These are phyloP conservation scores for Baccha elongata DNA, from an alignment of 2,888 invertebrate species.

Conservation along the genomic window DNA sequence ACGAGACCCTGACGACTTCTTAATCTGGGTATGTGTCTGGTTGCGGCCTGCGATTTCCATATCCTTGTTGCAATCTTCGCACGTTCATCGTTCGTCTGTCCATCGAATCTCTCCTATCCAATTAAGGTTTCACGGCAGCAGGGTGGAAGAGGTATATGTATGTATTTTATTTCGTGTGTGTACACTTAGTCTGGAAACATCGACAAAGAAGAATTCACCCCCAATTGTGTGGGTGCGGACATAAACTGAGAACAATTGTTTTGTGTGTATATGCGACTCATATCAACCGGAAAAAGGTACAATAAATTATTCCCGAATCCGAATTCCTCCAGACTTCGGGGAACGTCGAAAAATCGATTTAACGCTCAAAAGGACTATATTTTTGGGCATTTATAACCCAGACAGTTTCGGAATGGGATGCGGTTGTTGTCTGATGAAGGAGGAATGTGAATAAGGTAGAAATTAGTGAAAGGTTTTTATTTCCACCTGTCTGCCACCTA, in stretches of 20 bases:
- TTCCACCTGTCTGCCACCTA: constrained; percentile 71
- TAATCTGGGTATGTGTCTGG: constrained; percentile 53
- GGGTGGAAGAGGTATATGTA: neutral
- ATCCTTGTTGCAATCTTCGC: constrained; percentile 71
- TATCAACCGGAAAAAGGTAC: constrained; percentile 73
- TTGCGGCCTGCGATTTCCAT: constrained; percentile 52
- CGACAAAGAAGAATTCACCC: constrained; percentile 44
- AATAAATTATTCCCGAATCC: constrained; percentile 70
- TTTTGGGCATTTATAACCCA: constrained; percentile 60
- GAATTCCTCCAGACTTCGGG: constrained; percentile 51
- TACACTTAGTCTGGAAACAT: constrained; percentile 19
- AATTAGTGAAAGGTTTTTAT: constrained; percentile 65
- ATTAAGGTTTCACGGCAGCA: constrained; percentile 42
- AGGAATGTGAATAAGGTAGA: constrained; percentile 46
- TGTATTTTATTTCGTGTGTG: neutral
- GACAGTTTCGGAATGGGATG: constrained; percentile 34
- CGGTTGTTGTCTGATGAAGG: neutral
- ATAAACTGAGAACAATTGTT: constrained; percentile 52
- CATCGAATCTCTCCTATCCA: constrained; percentile 66
- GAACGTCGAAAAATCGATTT: constrained; percentile 70
- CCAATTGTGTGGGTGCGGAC: neutral
- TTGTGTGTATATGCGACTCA: constrained; percentile 62
- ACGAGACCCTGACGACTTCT: constrained; percentile 66
- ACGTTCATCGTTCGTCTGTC: constrained; percentile 66
- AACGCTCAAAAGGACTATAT: constrained; percentile 67